Base-by-base conservation (phyloP, 1,140 invertebrate genomes). In the Heliconius nattereri region DNA sequence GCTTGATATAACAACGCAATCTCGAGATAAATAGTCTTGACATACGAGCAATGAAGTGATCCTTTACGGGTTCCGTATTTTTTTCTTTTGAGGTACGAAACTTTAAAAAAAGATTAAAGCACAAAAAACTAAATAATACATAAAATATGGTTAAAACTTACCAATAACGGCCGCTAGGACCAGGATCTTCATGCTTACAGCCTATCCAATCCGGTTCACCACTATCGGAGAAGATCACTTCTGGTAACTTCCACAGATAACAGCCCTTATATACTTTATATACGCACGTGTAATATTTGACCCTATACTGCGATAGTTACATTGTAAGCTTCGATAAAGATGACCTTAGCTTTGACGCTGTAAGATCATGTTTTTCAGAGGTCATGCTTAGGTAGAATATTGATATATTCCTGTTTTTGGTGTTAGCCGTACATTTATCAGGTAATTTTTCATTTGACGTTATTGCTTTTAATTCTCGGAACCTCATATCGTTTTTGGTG, bases 141-240 rank as follows among this genome's bases (percentile, higher is more conserved):
- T 35, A 35, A 35, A 35, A 35, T 35, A 35, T 35, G 32, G 80
- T 77, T 66, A 57, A 60, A 78, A 85, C 87, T 89, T 57, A 90
- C 87, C 86, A 74, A 89, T 75, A 76, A 89, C 72, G 84, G 87
- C 89, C 85, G 86, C 83, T 49, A 90, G 82, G 82, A 89, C 83
- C 81, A 86, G 74, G 74, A 88, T 77, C 84, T 86, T 90, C 89
- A 90, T 90, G 80, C 75, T 85, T 32, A 81, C 23, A 29, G 73
- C 66, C 78, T 70, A 78, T 87, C 73, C 80, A 75, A 78, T 70
- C 70, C 66, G 7, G 78, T 81, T 77, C 7, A 73, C 40, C 40
- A 49, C 26, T 32, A 75, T 81, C 74, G 40, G 86, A 87, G 84
- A 86, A 87, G 87, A 83, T 80, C 78, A 86, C 88, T 88, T 90